A percentile compares a stretch with the other conserved stretches of the same genome.
phyloP scores from a whole-genome alignment of 35 echinoderm and acorn worm species.

The Ophiothrix spiculata region DNA sequence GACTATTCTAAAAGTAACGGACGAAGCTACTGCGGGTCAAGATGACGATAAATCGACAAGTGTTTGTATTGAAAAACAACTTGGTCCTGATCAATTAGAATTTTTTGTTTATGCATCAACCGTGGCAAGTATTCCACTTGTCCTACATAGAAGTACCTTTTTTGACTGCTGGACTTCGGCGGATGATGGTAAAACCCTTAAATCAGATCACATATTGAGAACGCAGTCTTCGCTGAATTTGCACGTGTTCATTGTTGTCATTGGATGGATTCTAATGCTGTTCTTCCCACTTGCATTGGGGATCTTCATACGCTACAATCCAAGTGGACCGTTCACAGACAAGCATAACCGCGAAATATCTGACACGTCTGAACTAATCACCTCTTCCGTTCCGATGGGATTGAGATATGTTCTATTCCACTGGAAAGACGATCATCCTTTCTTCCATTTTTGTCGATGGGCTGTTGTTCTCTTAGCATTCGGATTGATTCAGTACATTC shows the following conservation, averaged over 20 bases:
- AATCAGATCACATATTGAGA: neutral
- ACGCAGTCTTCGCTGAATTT: constrained; percentile 26
- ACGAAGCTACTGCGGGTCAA: neutral
- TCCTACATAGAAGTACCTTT: constrained; percentile 46
- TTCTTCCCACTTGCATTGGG: constrained; percentile 48
- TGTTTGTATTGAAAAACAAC: constrained; percentile 60
- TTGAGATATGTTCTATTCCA: constrained; percentile 43
- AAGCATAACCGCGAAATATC: neutral
- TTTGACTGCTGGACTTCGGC: constrained; percentile 60
- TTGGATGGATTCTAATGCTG: constrained; percentile 39
- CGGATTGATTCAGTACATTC: constrained; percentile 49
- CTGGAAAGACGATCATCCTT: constrained; percentile 4
- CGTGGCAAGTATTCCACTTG: constrained; percentile 17
- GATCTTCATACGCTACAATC: constrained; percentile 51
- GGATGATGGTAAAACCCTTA: neutral
- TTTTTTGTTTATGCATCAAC: neutral
- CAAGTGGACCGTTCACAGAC: constrained; percentile 10
- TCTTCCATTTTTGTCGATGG: constrained; percentile 26
- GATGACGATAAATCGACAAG: constrained; percentile 17
- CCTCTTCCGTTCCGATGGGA: constrained; percentile 56
- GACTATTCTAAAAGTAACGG: neutral
- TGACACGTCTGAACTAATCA: constrained; percentile 11
- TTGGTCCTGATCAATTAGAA: constrained; percentile 42
- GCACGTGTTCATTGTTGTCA: constrained; percentile 4
- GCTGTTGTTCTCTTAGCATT: constrained; percentile 22